A percentile compares a stretch with the other conserved stretches of the same genome.
phyloP scores from a whole-genome alignment of 2,888 invertebrate genomes.

The Sminthurinus aureus region DNA sequence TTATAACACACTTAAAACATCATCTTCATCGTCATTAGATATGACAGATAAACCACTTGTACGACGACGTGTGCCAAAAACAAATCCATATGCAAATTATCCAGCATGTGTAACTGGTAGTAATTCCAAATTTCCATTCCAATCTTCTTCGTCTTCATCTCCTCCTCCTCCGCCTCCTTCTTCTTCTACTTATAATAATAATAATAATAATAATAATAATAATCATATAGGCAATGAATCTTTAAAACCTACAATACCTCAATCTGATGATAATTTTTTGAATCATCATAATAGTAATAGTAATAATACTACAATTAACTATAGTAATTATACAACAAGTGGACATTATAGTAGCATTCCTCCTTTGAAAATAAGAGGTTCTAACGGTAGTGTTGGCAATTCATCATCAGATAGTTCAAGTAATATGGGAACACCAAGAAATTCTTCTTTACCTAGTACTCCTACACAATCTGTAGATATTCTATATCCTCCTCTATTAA shows the following conservation, averaged over 20 bases:
- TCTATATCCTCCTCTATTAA: conserved; percentile 47
- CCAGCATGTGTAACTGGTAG: conserved; percentile 40
- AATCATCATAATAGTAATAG: not conserved
- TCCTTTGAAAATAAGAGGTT: conserved; percentile 26
- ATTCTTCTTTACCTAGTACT: conserved; percentile 54
- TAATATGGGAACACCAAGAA: conserved; percentile 55
- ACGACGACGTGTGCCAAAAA: conserved; percentile 57
- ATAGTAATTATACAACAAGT: too few relatives aligned
- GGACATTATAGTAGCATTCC: conserved; percentile 12
- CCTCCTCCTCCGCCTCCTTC: too few relatives aligned
- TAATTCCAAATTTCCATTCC: conserved; percentile 13
- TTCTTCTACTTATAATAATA: too few relatives aligned
- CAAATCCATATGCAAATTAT: conserved; percentile 58
- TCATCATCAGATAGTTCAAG: conserved; percentile 59
- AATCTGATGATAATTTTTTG: not conserved
- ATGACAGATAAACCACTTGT: conserved; percentile 40
- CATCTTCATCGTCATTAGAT: not conserved
- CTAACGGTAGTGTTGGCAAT: conserved; percentile 45
- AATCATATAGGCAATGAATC: not conserved
- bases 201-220: conserved; percentile 6
- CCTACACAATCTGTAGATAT: conserved; percentile 58
- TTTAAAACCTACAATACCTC: too few relatives aligned
- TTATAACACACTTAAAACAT: not conserved
- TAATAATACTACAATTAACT: too few relatives aligned
- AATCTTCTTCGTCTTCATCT: not conserved